phyloP scores from a whole-genome alignment of 1,140 invertebrate genomes.

The silkworm (Bombyx mori) region ASM3026992v2 NC_085121.1:596501-597000 shows the following conservation, averaged over 20 bases:
- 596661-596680: constrained; percentile 11
- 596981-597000: constrained; percentile 25
- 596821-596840: constrained; percentile 27
- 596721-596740: constrained; percentile 46
- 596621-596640: too few species aligned
- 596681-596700: constrained; percentile 19
- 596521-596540: too few species aligned
- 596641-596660: too few species aligned
- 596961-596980: constrained; percentile 61
- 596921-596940: constrained; percentile 54
- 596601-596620: too few species aligned
- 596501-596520: too few species aligned
- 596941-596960: constrained; percentile 48
- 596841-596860: constrained; percentile 58
- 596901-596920: constrained; percentile 65
- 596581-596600: too few species aligned
- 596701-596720: constrained; percentile 18
- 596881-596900: constrained; percentile 48
- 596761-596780: constrained; percentile 65
- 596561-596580: too few species aligned
- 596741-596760: constrained; percentile 51
- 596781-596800: constrained; percentile 69
- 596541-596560: too few species aligned
- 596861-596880: constrained; percentile 63
- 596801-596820: constrained; percentile 47